Evolutionary conservation across 2,888 invertebrate genomes (phyloP), one percentile per base, ranked within the genome.

Genomic region (Dione vanillae): DNA sequence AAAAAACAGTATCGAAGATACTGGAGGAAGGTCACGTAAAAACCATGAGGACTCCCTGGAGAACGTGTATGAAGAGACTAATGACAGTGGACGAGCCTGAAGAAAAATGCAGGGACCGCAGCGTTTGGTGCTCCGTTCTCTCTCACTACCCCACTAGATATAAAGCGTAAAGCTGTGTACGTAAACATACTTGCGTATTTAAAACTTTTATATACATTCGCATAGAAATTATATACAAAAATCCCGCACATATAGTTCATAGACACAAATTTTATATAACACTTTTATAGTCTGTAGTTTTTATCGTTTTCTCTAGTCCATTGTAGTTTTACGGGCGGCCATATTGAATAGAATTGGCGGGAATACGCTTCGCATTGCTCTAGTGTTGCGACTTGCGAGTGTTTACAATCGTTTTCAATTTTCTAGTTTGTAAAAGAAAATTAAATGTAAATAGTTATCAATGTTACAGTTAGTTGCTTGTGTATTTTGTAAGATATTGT

Each of bases 341-440:
- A 84, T 90, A 90, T 90, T 91, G 90, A 90, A 90, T 88, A 85
- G 87, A 87, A 89, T 89, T 84, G 86, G 84, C 80, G 80, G 74
- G 75, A 78, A 81, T 78, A 45, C n/a, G 74, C 65, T 82, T 80
- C 80, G 69, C 76, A 77, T 80, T 76, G 81, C 62, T 68, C 84
- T 74, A 27, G 73, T 69, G 67, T 68, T 65, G 45, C 43, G 27
- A 51, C 66, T 68, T 65, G 45, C 43, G 27, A 51, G 40, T 61
- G 66, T 66, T 61, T 51, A 61, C 61, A 52, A 66, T 66, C 37
- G 66, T 70, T 61, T 70, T 62, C n/a, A 41, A 40, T 70, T 3
- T 66, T 61, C 56, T 49, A 16, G 58, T 64, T 64, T 58, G 35
- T 49, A 56, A 49, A 52, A 59, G 49, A 58, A 71, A 11, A 16